These are phyloP conservation scores for Notechis scutatus DNA, from an alignment of 2,113 vertebrate genomes.

Conservation along the genomic window DNA sequence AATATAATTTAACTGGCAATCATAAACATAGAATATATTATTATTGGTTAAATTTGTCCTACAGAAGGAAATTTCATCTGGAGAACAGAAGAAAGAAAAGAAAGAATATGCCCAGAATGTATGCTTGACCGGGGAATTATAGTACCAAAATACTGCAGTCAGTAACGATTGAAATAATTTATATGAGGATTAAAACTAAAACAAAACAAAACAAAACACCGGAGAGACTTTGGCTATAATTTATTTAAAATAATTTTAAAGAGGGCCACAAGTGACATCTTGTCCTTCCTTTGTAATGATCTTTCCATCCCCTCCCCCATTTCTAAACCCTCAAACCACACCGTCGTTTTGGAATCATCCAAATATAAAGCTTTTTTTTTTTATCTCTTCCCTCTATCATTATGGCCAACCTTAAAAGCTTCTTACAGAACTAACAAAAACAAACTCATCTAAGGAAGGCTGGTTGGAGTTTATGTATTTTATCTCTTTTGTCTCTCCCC, in stretches of 20 bases:
- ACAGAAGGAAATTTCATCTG: conserved; percentile 69
- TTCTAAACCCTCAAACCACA: conserved; percentile 14
- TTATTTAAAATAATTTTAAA: conserved; percentile 70
- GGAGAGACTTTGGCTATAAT: conserved; percentile 64
- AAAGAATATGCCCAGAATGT: background rate
- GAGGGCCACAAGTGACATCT: conserved; percentile 69
- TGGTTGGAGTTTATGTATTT: conserved; percentile 82
- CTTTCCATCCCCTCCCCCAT: conserved; percentile 41
- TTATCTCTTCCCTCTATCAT: conserved; percentile 59
- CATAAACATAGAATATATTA: conserved; percentile 75
- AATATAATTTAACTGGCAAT: conserved; percentile 81
- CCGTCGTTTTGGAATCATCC: conserved; percentile 62
- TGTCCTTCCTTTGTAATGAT: conserved; percentile 59
- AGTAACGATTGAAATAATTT: conserved; percentile 43
- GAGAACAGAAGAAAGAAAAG: conserved; percentile 23
- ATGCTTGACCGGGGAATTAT: background rate
- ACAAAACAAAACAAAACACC: conserved; percentile 11
- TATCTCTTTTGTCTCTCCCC: conserved; percentile 88
- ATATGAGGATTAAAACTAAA: conserved; percentile 59
- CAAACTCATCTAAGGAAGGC: conserved; percentile 69
- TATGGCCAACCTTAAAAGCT: conserved; percentile 72
- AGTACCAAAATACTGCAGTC: background rate
- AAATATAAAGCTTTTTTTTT: conserved; percentile 67
- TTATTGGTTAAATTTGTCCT: conserved; percentile 71
- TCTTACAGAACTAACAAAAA: conserved; percentile 48